phyloP scores from a whole-genome alignment of 2,113 vertebrate species.

The Pachypanchax playfairii region DNA sequence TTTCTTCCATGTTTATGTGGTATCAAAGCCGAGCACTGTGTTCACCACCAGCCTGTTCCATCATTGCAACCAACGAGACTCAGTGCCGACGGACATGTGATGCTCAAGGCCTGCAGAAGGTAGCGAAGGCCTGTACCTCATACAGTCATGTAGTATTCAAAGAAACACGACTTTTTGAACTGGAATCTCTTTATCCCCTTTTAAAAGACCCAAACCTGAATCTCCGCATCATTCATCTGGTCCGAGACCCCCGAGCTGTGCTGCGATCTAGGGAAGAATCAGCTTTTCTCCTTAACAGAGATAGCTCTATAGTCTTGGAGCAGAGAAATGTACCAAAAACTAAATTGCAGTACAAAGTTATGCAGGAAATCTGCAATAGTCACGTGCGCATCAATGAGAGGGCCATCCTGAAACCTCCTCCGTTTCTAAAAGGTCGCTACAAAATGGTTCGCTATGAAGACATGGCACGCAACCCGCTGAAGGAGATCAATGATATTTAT shows the following conservation, averaged over 20 bases:
- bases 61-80: conserved; percentile 78
- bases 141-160: conserved; percentile 94
- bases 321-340: conserved; percentile 70
- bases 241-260: conserved; percentile 92
- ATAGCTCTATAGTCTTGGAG: conserved; percentile 86
- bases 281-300: conserved; percentile 73
- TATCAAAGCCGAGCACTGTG: conserved; percentile 90
- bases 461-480: conserved; percentile 83
- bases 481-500: conserved; percentile 84
- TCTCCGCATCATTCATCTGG: conserved; percentile 91
- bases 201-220: conserved; percentile 87
- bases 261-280: conserved; percentile 84
- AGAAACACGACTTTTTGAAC: conserved; percentile 91
- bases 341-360: conserved; percentile 80
- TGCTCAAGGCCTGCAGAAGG: conserved; percentile 70
- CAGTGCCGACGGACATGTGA: conserved; percentile 81
- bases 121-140: conserved; percentile 81
- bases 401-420: conserved; percentile 82
- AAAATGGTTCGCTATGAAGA: conserved; percentile 94
- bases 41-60: conserved; percentile 85
- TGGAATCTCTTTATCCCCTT: conserved; percentile 91
- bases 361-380: conserved; percentile 92
- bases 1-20: conserved; percentile 92
- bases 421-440: conserved; percentile 88
- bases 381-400: conserved; percentile 89